phyloP scores from a whole-genome alignment of 2,113 vertebrate species.

The Cardinalis cardinalis region DNA sequence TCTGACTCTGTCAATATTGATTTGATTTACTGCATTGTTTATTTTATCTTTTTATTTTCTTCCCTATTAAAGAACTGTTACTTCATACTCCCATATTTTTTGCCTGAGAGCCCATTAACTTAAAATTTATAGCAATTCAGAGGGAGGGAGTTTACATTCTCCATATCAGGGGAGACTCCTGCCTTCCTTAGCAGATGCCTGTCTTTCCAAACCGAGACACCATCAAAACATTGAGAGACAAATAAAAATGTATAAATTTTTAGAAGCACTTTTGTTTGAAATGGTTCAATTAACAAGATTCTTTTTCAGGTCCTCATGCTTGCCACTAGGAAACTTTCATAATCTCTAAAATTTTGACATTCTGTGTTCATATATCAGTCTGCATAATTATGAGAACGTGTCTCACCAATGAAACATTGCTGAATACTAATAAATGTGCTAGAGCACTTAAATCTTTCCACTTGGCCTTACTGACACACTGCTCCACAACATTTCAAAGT shows the following conservation, averaged over 20 bases:
- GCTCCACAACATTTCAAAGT: background rate
- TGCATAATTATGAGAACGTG: background rate
- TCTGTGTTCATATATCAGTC: background rate
- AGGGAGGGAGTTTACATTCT: no score
- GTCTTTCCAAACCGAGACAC: no score
- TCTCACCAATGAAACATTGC: background rate
- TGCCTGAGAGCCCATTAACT: no score
- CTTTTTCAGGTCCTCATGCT: background rate
- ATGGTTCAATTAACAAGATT: background rate
- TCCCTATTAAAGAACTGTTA: no score
- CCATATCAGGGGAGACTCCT: no score
- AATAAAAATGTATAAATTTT: background rate
- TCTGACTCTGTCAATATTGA: no score
- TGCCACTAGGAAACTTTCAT: background rate
- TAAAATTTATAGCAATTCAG: no score
- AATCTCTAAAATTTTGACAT: background rate
- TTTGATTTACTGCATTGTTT: no score
- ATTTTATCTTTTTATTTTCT: no score
- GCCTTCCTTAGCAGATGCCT: no score
- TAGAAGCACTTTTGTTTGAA: background rate
- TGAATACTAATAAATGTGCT: background rate
- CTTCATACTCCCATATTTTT: no score
- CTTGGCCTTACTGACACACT: fast-evolving
- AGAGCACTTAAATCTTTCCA: background rate
- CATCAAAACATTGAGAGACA: background rate